These are phyloP conservation scores for Brachionus paranguensis DNA, from an alignment of 1,140 invertebrate species.

Conservation along the genomic window DNA sequence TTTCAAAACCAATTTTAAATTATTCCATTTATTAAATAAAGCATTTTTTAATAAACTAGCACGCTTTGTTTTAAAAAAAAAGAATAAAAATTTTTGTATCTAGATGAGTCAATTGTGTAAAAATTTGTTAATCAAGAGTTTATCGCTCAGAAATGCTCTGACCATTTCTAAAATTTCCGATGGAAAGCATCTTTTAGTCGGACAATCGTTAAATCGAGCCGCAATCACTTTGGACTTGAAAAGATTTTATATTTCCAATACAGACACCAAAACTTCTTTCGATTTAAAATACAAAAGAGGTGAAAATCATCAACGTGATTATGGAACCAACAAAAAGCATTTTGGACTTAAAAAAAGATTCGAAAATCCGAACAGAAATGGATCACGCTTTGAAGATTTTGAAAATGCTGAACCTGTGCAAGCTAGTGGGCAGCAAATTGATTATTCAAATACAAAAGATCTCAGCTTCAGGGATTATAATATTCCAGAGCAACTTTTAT, in stretches of 20 bases:
- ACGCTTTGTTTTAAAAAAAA: neutral
- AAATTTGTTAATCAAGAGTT: neutral
- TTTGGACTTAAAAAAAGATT: neutral
- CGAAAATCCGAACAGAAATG: neutral
- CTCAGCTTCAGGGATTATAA: neutral
- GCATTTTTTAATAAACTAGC: neutral
- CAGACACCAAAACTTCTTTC: neutral
- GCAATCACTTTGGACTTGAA: neutral
- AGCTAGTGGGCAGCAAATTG: neutral
- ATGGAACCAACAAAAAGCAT: neutral
- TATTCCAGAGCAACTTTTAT: neutral
- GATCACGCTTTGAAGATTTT: slow-evolving; percentile 12
- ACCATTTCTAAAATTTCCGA: neutral
- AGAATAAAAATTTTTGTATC: too few relatives aligned
- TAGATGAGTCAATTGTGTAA: slow-evolving; percentile 2
- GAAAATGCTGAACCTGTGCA: slow-evolving; percentile 1
- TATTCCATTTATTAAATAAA: neutral
- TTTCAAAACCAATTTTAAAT: neutral
- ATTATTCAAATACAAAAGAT: slow-evolving; percentile 9
- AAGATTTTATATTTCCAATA: neutral
- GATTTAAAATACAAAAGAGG: neutral
- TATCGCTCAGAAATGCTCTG: neutral
- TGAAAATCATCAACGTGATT: neutral
- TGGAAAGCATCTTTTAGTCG: neutral
- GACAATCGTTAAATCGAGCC: neutral